Conservation (phyloP, 2,113 vertebrate genomes). For the Xiphophorus hellerii region DNA sequence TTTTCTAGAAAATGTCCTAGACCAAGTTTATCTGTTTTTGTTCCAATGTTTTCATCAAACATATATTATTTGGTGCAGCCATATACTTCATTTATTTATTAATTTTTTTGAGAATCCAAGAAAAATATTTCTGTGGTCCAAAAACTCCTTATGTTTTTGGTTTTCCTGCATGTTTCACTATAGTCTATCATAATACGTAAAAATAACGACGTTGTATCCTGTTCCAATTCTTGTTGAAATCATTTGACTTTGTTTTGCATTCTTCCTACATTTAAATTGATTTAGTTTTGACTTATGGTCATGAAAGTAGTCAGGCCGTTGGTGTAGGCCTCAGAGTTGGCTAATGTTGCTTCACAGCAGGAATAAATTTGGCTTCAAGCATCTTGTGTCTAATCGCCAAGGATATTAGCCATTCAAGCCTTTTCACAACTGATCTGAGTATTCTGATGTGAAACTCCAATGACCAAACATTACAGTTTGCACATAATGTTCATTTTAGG, state of each 20-base stretch:
- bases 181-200: too few relatives aligned
- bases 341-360: slow-evolving; percentile 68
- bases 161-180: too few relatives aligned
- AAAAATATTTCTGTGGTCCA: too few relatives aligned
- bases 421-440: neutral
- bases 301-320: slow-evolving; percentile 12
- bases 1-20: too few relatives aligned
- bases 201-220: neutral
- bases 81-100: too few relatives aligned
- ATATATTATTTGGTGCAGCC: too few relatives aligned
- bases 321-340: slow-evolving; percentile 32
- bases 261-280: neutral
- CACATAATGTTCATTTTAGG: slow-evolving; percentile 62
- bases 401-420: slow-evolving; percentile 42
- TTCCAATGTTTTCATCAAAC: too few relatives aligned
- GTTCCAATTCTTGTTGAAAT: neutral
- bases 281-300: slow-evolving; percentile 1
- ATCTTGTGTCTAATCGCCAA: slow-evolving; percentile 57
- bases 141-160: too few relatives aligned
- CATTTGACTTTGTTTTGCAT: neutral
- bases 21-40: too few relatives aligned
- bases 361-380: slow-evolving; percentile 47
- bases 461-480: slow-evolving; percentile 58
- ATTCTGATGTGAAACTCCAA: slow-evolving; percentile 54
- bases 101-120: too few relatives aligned